These are phyloP conservation scores for Andrena haemorrhoa DNA, from an alignment of 2,888 invertebrate genomes.

Conservation along the genomic window DNA sequence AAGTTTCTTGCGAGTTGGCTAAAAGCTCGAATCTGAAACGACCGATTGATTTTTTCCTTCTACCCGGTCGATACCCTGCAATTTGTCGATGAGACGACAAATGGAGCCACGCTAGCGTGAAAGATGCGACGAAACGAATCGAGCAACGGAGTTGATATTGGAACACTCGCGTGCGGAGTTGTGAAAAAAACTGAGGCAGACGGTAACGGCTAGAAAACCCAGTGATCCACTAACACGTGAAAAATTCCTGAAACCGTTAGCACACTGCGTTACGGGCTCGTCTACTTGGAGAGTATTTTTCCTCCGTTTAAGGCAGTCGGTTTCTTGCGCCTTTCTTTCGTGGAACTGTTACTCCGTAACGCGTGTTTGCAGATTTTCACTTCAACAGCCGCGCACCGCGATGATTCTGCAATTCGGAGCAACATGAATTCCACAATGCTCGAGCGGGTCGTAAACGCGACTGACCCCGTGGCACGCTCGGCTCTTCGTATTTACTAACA, in stretches of 20 bases:
- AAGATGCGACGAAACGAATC: no score
- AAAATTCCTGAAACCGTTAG: slow-evolving; percentile 65
- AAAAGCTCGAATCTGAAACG: slow-evolving; percentile 6
- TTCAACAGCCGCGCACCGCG: slow-evolving; percentile 12
- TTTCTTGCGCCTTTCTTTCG: slow-evolving; percentile 41
- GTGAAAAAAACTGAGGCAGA: slow-evolving; percentile 45
- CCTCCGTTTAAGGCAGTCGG: slow-evolving; percentile 42
- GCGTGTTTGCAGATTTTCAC: slow-evolving; percentile 16
- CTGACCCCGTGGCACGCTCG: not conserved
- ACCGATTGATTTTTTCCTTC: not conserved
- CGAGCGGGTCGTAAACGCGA: no score
- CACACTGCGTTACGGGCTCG: slow-evolving; percentile 31
- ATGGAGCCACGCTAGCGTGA: no score
- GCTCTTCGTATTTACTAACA: not conserved
- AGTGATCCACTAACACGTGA: slow-evolving; percentile 66
- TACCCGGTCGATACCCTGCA: not conserved
- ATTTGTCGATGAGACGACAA: slow-evolving; percentile 16
- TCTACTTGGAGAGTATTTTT: slow-evolving; percentile 31
- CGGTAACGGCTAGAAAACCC: slow-evolving; percentile 56
- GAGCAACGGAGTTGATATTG: not conserved
- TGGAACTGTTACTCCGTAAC: slow-evolving; percentile 35
- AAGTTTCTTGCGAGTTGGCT: slow-evolving; percentile 8
- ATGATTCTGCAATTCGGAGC: not conserved
- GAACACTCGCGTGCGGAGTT: slow-evolving; percentile 4
- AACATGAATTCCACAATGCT: not conserved